Base-by-base conservation (phyloP, 2,888 invertebrate species). In the Cistogaster globosa region DNA sequence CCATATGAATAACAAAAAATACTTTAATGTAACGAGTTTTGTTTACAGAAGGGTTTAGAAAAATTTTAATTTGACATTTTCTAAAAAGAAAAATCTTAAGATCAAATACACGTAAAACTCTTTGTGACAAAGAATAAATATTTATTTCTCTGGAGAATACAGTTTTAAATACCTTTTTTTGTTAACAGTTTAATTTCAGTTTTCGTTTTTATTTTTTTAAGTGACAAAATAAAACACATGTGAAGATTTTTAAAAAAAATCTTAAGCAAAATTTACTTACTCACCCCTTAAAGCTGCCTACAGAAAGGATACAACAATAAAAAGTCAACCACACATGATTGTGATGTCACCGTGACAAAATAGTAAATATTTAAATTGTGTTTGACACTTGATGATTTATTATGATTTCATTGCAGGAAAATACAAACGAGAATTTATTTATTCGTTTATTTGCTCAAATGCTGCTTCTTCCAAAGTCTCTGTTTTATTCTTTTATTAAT, bases 321-420 rank as follows among this genome's bases (percentile, higher is more conserved):
- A 71, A 45, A 74, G 45, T 68, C 80, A 76, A 80, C 76, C 78
- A 75, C 78, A 85, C 82, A 78, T 85, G 82, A 85, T 85, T 83
- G 78, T 75, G 69, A 79, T 79, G 78, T 79, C 83, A 83, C 86
- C 83, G 76, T 86, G 68, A 60, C 81, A 80, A 84, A 86, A 74
- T 84, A 82, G 87, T 83, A 87, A 88, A 87, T 88, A 88, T 88
- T 88, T 86, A 87, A 87, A 88, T 88, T 87, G 84, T 84, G 86
- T 86, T 86, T 87, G 87, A 85, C 88, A 87, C 84, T 87, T 57
- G 83, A 87, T 88, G 88, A 88, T 87, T 88, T 88, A 88, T 87
- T 83, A 69, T 67, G 78, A 77, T 78, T 78, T 82, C 67, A 80
- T 80, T 74, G 58, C 48, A 53, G 14, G 42, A 38, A 14, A 53